A percentile compares a stretch with the other conserved stretches of the same genome.
phyloP scores from a whole-genome alignment of 2,888 invertebrate genomes.

The Dynastes grantii region DNA sequence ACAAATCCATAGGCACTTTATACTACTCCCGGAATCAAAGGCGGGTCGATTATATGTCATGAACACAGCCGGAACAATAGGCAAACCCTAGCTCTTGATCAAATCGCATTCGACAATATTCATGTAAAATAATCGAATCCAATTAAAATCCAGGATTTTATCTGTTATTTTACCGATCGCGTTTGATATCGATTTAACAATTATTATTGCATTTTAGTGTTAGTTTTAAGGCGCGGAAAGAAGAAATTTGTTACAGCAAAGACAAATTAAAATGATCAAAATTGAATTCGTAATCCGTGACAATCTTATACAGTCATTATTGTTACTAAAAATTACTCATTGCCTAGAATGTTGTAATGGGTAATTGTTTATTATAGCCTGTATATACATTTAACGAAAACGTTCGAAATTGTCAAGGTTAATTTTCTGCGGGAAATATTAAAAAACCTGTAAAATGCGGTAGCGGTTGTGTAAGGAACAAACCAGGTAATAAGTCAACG shows the following conservation, averaged over 20 bases:
- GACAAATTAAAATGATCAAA: slow-evolving; percentile 20
- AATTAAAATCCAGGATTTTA: slow-evolving; percentile 35
- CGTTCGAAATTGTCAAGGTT: slow-evolving; percentile 39
- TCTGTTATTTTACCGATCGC: slow-evolving; percentile 14
- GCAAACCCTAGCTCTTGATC: slow-evolving; percentile 44
- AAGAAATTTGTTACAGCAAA: slow-evolving; percentile 16
- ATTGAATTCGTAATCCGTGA: slow-evolving; percentile 23
- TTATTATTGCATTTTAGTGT: slow-evolving; percentile 3
- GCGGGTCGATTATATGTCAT: slow-evolving; percentile 52
- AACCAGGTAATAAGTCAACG: slow-evolving; percentile 4
- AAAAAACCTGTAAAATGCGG: neutral
- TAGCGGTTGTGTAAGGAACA: neutral
- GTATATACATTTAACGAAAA: slow-evolving; percentile 10
- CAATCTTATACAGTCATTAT: slow-evolving; percentile 12
- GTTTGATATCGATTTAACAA: neutral
- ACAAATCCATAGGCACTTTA: slow-evolving; percentile 49
- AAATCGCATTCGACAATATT: slow-evolving; percentile 16
- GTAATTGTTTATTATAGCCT: slow-evolving; percentile 9
- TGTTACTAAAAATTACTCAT: slow-evolving; percentile 17
- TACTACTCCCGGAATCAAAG: slow-evolving; percentile 52
- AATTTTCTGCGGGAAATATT: slow-evolving; percentile 2
- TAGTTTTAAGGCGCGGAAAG: neutral
- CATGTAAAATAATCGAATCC: slow-evolving; percentile 39
- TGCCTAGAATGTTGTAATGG: slow-evolving; percentile 7
- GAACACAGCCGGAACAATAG: slow-evolving; percentile 52